phyloP scores from a whole-genome alignment of 2,113 vertebrate species.

The Marmota monax region DNA sequence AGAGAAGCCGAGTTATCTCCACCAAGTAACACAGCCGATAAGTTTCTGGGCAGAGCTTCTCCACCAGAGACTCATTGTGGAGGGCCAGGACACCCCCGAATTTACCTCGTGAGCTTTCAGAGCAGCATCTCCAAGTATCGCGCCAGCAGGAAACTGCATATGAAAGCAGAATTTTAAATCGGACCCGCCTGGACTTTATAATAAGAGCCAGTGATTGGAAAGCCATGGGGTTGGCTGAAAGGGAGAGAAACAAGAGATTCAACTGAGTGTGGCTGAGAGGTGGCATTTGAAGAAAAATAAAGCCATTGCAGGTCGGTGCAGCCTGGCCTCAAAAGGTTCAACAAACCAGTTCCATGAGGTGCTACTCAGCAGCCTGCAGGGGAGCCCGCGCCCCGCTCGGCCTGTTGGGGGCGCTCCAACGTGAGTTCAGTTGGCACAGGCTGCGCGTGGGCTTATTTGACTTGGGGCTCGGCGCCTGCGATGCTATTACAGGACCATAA shows the following conservation, averaged over 20 bases:
- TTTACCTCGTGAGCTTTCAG: too few relatives aligned
- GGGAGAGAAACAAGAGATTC: not conserved
- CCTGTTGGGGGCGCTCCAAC: not conserved
- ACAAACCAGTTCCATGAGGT: not conserved
- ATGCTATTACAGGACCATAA: not conserved
- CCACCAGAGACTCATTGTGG: not conserved
- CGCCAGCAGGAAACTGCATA: not conserved
- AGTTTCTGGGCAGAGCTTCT: not conserved
- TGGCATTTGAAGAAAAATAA: not conserved
- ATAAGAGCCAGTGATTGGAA: too few relatives aligned
- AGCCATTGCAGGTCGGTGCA: not conserved
- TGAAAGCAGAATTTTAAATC: not conserved
- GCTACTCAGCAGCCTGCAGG: not conserved
- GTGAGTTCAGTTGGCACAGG: too few relatives aligned
- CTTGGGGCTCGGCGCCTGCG: not conserved
- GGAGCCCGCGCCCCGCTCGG: rapidly evolving
- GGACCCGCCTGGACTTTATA: not conserved
- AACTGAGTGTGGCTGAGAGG: too few relatives aligned
- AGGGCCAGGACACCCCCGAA: not conserved
- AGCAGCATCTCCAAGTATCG: rapidly evolving
- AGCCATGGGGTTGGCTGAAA: not conserved
- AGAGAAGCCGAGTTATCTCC: not conserved
- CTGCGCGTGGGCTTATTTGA: not conserved
- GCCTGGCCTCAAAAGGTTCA: not conserved
- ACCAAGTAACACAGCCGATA: not conserved